Evolutionary conservation across 1,140 invertebrate genomes (phyloP), one percentile per base, ranked within the genome.

Genomic region (Pygmarrhopalites habei): DNA sequence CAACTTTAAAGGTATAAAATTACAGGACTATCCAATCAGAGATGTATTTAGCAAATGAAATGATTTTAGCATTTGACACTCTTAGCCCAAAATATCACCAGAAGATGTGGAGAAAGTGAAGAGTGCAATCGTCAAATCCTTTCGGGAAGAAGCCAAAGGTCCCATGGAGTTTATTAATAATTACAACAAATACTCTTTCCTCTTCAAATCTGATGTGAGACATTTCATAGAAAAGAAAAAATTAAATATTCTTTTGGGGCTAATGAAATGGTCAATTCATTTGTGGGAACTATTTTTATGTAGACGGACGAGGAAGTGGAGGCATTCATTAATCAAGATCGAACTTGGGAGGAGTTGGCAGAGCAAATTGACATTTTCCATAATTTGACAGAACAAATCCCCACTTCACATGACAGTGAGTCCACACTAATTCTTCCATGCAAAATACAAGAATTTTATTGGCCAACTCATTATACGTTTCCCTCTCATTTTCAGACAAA

Each of bases 151-250:
- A 72, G 79, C 82, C 68, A 84, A 85, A 63, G 84, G 82, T 1
- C 83, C 87, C 1, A 84, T 88, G 72, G 69, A 83, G 15, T 77
- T 85, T 47, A 74, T 89, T 39, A 82, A 84, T 72, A 85, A 89
- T 73, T 90, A 90, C 74, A 88, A 92, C 73, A 83, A 87, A 67
- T 92, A 91, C 72, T 80, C 86, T 44, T 84, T 82, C 72, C 77
- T 95, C 1, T 85, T 94, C 35, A 88, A 88, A 72, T 85, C 85
- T 62, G 80, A 85, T 65, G 86, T 28, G 28, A 23, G 15, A 35
- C 32, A 35, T 5, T 35, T 7, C 15, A 35, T 35, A 7, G 5
- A 7, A 35, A 7, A 15, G 32, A 35, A 35, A 35, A 35, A 35
- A 7, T 35, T 35, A 35, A 35, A 35, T 35, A 7, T 35, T 35